Percentiles rank a stretch among this genome's conserved stretches.
Evolutionary conservation across 1,140 invertebrate species (phyloP).

Genomic region (Leptinotarsa defecta): DNA sequence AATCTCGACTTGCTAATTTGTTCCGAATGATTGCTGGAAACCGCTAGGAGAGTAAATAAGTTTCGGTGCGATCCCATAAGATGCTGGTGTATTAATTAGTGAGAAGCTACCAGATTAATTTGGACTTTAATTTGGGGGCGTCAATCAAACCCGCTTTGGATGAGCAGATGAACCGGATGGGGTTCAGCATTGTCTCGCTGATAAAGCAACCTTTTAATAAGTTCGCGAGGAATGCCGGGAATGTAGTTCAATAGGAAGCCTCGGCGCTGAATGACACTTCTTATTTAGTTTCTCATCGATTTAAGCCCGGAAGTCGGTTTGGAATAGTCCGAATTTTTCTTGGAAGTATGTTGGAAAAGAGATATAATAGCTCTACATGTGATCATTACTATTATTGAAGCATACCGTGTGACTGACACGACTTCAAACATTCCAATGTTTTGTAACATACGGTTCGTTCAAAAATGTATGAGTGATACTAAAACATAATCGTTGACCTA

Average conservation of each 20-base stretch:
- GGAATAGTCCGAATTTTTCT: no score
- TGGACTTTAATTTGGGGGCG: slow-evolving; percentile 40
- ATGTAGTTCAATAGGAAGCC: slow-evolving; percentile 12
- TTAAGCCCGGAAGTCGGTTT: no score
- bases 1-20: slow-evolving; percentile 22
- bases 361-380: no score
- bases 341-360: no score
- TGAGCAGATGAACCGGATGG: slow-evolving; percentile 25
- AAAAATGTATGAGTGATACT: no score
- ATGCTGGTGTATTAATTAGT: slow-evolving; percentile 44
- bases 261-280: no score
- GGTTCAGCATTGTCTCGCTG: slow-evolving; percentile 38
- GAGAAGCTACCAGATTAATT: slow-evolving; percentile 39
- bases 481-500: no score
- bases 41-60: slow-evolving; percentile 12
- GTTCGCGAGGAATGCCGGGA: slow-evolving; percentile 33
- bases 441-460: no score
- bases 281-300: no score
- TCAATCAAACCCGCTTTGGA: slow-evolving; percentile 33
- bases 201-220: slow-evolving; percentile 46
- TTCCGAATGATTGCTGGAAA: slow-evolving; percentile 7
- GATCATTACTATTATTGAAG: no score
- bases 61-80: slow-evolving; percentile 22
- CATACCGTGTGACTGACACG: no score
- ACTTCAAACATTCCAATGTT: no score